Conservation (phyloP, 92 coral and sea anemone species). For the Galaxea fascicularis region DNA sequence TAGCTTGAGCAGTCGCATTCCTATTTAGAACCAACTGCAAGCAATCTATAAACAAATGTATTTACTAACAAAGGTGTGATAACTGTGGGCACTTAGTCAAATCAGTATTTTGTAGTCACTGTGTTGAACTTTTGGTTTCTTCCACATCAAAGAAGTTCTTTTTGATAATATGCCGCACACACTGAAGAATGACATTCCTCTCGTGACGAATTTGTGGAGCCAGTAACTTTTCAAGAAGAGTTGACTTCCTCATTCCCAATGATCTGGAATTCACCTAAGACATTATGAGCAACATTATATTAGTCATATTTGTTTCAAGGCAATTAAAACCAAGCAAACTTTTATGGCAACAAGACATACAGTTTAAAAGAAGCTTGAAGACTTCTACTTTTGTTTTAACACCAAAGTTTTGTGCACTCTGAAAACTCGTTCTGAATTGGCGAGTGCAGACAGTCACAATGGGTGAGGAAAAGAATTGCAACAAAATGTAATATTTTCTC, state of each 20-base stretch:
- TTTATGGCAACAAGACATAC: not conserved
- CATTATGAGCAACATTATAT: not conserved
- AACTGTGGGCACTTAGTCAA: not conserved
- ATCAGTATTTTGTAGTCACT: not conserved
- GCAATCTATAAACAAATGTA: not conserved
- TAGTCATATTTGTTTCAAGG: not conserved
- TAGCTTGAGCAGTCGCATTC: too few relatives aligned
- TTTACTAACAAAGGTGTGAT: not conserved
- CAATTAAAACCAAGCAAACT: not conserved
- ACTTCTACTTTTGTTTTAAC: too few relatives aligned
- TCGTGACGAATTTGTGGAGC: constrained; percentile 98
- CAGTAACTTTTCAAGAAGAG: constrained; percentile 90
- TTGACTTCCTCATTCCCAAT: constrained; percentile 63
- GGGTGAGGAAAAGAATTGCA: too few relatives aligned
- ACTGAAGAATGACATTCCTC: constrained; percentile 92
- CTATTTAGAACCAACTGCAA: not conserved
- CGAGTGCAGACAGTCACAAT: too few relatives aligned
- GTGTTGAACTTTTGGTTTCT: not conserved
- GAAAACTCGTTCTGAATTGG: too few relatives aligned
- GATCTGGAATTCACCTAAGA: constrained; percentile 32
- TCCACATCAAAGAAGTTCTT: constrained; percentile 80
- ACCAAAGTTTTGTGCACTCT: too few relatives aligned
- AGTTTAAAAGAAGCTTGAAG: too few relatives aligned
- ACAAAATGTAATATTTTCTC: too few relatives aligned
- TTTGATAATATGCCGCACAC: constrained; percentile 87